Conservation (phyloP, 2,888 invertebrate genomes). For the Spodoptera picta region DNA sequence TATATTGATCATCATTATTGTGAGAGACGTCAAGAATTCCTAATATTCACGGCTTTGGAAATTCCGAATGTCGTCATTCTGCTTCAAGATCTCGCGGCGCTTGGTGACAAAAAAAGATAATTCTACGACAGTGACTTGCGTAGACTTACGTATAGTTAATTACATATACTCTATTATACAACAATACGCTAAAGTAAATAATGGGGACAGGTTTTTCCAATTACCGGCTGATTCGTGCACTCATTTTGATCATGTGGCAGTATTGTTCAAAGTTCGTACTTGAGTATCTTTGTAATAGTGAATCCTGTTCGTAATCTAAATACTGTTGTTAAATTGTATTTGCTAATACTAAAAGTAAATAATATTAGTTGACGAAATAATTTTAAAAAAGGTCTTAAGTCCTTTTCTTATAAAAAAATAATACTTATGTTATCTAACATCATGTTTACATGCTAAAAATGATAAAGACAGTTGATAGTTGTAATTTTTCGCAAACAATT, state of each 20-base stretch:
- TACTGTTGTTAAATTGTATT: no score
- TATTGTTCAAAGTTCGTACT: background rate
- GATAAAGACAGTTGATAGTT: no score
- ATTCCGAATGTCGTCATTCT: constrained; percentile 58
- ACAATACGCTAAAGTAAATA: constrained; percentile 13
- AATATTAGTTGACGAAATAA: no score
- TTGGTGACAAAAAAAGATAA: constrained; percentile 50
- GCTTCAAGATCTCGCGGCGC: constrained; percentile 21
- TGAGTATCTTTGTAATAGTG: no score
- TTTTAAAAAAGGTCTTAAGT: no score
- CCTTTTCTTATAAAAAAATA: no score
- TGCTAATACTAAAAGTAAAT: no score
- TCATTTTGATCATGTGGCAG: background rate
- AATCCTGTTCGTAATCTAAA: no score
- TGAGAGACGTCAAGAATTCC: constrained; percentile 39
- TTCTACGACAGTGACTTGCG: constrained; percentile 27
- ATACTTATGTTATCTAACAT: no score
- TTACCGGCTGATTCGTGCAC: constrained; percentile 6
- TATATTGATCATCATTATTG: constrained; percentile 9
- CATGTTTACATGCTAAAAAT: no score
- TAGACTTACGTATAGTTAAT: constrained; percentile 27
- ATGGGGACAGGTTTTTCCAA: constrained; percentile 27
- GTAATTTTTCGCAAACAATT: no score
- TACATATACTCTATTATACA: constrained; percentile 24
- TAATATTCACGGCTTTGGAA: constrained; percentile 45